phyloP scores from a whole-genome alignment of 2,797 vertebrate species.

The Dryobates pubescens region DNA sequence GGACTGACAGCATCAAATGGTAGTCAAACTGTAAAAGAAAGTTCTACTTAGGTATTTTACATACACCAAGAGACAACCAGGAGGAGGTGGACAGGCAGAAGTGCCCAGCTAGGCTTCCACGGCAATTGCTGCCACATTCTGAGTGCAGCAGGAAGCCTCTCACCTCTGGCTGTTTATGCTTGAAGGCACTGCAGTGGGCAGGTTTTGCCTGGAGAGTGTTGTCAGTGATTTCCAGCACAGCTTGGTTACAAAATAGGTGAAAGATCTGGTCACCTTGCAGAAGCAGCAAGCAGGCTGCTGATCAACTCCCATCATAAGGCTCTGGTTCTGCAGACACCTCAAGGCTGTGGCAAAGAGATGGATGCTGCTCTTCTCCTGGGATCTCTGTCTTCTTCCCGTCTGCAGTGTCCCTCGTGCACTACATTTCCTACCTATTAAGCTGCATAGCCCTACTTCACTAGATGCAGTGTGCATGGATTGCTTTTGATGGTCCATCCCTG shows the following conservation, averaged over 20 bases:
- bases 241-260: neutral
- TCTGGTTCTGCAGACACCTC: neutral
- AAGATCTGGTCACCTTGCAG: neutral
- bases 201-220: neutral
- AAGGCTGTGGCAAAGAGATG: neutral
- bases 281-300: neutral
- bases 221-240: neutral
- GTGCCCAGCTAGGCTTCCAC: neutral
- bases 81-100: neutral
- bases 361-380: neutral
- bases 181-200: neutral
- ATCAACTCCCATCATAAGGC: neutral
- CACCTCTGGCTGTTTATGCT: neutral
- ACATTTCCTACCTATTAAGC: neutral
- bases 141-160: neutral
- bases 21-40: neutral
- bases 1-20: neutral
- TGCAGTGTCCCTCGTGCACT: rapidly evolving
- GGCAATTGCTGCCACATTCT: neutral
- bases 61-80: neutral
- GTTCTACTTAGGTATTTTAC: neutral
- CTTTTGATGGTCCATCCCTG: neutral
- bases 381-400: neutral
- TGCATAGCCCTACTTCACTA: neutral
- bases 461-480: neutral